Percentiles rank a stretch among this genome's conserved stretches.
Evolutionary conservation across 2,888 invertebrate genomes (phyloP).

Genomic region (Caenorhabditis sp.): DNA sequence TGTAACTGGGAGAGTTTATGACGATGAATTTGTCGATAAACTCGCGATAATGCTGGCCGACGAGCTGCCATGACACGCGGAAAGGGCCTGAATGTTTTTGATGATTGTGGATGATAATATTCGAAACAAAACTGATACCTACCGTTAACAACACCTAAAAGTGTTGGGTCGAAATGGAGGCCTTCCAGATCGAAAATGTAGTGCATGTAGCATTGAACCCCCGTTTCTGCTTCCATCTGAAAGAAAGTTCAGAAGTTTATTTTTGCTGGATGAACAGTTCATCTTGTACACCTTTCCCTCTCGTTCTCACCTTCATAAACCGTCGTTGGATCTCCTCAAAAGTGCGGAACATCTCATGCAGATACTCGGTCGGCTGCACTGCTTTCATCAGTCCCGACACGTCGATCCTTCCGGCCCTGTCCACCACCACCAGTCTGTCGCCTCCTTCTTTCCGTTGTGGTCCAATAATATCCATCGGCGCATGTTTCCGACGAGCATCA

Average conservation of each 20-base stretch:
- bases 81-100: conserved; percentile 63
- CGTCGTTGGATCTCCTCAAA: conserved; percentile 67
- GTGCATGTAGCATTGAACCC: conserved; percentile 68
- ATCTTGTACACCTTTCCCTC: background rate
- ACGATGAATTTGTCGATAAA: conserved; percentile 75
- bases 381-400: conserved; percentile 71
- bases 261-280: background rate
- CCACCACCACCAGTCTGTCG: conserved; percentile 70
- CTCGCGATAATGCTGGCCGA: conserved; percentile 71
- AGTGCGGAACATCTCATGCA: conserved; percentile 70
- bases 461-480: conserved; percentile 70
- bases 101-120: background rate
- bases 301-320: conserved; percentile 63
- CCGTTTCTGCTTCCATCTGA: conserved; percentile 85
- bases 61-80: conserved; percentile 74
- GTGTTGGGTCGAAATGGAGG: conserved; percentile 68
- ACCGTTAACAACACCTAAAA: conserved; percentile 68
- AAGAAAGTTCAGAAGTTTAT: background rate
- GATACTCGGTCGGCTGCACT: conserved; percentile 75
- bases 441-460: conserved; percentile 59
- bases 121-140: background rate
- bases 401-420: conserved; percentile 71
- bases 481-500: conserved; percentile 59
- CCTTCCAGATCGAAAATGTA: conserved; percentile 75
- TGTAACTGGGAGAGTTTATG: conserved; percentile 72